phyloP scores from a whole-genome alignment of 2,888 invertebrate species.

The Rambutsinella grinnellia region DNA sequence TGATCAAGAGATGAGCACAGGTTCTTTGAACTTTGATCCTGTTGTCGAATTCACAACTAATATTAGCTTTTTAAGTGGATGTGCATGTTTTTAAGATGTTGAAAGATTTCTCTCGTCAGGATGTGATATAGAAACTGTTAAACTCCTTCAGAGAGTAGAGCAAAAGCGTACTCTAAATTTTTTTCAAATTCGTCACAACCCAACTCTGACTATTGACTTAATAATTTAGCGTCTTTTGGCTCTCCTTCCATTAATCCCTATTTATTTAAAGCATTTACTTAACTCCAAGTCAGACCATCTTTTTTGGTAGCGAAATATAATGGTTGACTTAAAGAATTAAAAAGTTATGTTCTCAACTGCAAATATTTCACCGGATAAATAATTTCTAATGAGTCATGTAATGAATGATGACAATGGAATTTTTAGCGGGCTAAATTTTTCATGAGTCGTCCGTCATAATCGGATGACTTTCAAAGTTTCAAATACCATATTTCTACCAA shows the following conservation, averaged over 20 bases:
- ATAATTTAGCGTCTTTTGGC: constrained; percentile 65
- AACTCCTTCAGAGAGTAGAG: constrained; percentile 10
- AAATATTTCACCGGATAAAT: too few relatives aligned
- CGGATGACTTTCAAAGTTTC: constrained; percentile 39
- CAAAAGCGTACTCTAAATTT: constrained; percentile 2
- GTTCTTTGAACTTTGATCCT: constrained; percentile 64
- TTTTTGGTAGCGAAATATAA: too few relatives aligned
- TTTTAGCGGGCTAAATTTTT: too few relatives aligned
- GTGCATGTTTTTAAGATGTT: constrained; percentile 11
- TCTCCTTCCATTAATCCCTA: constrained; percentile 4
- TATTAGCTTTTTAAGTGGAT: background rate
- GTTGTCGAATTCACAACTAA: too few relatives aligned
- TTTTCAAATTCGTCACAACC: constrained; percentile 20
- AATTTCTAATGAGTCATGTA: too few relatives aligned
- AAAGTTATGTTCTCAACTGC: too few relatives aligned
- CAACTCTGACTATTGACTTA: constrained; percentile 65
- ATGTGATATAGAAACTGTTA: background rate
- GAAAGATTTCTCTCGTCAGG: constrained; percentile 19
- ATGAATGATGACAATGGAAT: too few relatives aligned
- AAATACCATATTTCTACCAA: constrained; percentile 14
- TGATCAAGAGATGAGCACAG: constrained; percentile 23
- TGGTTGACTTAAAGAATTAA: too few relatives aligned
- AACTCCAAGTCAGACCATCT: too few relatives aligned
- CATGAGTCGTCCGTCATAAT: constrained; percentile 40
- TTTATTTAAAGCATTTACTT: constrained; percentile 4